Percentiles rank a stretch among this genome's conserved stretches.
Evolutionary conservation across 2,888 invertebrate genomes (phyloP).

Genomic region (Athalia rosae): DNA sequence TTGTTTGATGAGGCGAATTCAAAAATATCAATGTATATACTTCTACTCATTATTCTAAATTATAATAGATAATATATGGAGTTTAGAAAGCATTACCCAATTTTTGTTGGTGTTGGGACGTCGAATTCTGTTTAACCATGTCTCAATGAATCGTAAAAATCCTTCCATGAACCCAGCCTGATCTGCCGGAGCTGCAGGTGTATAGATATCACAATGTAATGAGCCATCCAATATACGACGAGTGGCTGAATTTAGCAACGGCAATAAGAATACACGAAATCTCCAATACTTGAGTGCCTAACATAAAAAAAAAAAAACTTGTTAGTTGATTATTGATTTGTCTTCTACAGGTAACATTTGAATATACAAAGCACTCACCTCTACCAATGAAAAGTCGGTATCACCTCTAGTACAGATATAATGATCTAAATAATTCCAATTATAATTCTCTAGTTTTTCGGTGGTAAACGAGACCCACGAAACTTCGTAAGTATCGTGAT

Average conservation of each 20-base stretch:
- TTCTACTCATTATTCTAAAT: slow-evolving; percentile 32
- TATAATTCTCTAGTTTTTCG: slow-evolving; percentile 95
- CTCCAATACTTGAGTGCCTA: slow-evolving; percentile 93
- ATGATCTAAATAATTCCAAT: slow-evolving; percentile 98
- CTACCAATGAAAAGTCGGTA: slow-evolving; percentile 90
- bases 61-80: slow-evolving; percentile 45
- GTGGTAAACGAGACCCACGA: slow-evolving; percentile 96
- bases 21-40: slow-evolving; percentile 9
- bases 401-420: slow-evolving; percentile 97
- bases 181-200: slow-evolving; percentile 77
- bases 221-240: slow-evolving; percentile 85
- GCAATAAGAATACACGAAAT: slow-evolving; percentile 91
- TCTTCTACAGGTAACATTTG: too few relatives aligned
- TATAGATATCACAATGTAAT: slow-evolving; percentile 89
- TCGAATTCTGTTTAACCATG: slow-evolving; percentile 92
- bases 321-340: not conserved
- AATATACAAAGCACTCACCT: slow-evolving; percentile 76
- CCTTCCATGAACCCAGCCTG: slow-evolving; percentile 80
- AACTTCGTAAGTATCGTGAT: slow-evolving; percentile 94
- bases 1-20: not conserved
- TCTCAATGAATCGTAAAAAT: slow-evolving; percentile 89
- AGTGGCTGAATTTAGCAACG: slow-evolving; percentile 86
- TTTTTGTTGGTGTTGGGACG: slow-evolving; percentile 83
- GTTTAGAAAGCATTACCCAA: slow-evolving; percentile 80
- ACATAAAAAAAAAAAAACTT: slow-evolving; percentile 50